Percentiles rank a stretch among this genome's conserved stretches.
Evolutionary conservation across 2,113 vertebrate genomes (phyloP).

Genomic region (Taxidea taxus): DNA sequence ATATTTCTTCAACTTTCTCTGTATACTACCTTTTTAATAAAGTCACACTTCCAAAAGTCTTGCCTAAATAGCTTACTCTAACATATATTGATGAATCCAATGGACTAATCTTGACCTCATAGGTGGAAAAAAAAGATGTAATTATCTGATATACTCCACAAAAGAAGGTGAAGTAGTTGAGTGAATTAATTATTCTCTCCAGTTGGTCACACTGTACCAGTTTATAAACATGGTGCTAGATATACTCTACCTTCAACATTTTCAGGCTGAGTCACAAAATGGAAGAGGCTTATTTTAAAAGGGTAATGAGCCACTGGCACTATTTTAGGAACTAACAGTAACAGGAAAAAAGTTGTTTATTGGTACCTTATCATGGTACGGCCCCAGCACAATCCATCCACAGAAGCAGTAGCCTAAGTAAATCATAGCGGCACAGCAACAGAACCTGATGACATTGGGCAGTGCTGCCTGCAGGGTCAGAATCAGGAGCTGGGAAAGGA

Average conservation of each 20-base stretch:
- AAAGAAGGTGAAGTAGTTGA: background rate
- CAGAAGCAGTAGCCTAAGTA: conserved; percentile 98
- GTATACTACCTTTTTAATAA: background rate
- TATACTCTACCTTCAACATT: background rate
- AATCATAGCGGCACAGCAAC: conserved; percentile 95
- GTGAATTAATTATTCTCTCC: background rate
- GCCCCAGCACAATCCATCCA: conserved; percentile 96
- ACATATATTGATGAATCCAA: background rate
- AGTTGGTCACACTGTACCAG: background rate
- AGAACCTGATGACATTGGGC: conserved; percentile 93
- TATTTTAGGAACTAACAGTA: background rate
- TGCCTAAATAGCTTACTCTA: background rate
- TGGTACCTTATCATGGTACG: conserved; percentile 94
- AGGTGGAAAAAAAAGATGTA: background rate
- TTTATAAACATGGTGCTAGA: background rate
- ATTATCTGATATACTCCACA: background rate
- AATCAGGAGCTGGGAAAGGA: conserved; percentile 85
- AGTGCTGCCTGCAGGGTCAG: conserved; percentile 91
- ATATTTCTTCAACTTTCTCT: background rate
- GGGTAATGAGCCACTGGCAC: background rate
- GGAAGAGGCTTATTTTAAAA: background rate
- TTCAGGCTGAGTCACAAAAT: background rate
- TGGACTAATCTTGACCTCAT: background rate
- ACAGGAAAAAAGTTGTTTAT: background rate
- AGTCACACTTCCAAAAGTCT: background rate